phyloP scores from a whole-genome alignment of 2,888 invertebrate species.

The Acronicta leporina region DNA sequence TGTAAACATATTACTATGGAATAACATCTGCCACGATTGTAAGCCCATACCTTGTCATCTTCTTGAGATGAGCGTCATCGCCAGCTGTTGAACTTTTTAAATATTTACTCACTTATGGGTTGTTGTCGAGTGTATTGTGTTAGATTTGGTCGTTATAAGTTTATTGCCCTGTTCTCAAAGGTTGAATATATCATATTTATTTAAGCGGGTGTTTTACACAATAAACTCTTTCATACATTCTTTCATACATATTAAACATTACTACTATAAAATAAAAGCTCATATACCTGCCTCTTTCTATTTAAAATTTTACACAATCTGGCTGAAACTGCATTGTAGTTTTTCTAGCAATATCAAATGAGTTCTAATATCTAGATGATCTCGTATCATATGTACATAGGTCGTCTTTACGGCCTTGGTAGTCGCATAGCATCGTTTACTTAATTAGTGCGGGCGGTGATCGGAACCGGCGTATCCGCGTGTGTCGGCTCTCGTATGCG shows the following conservation, averaged over 20 bases:
- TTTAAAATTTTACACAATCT: too few species aligned
- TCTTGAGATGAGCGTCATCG: conserved; percentile 56
- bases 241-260: too few species aligned
- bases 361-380: conserved; percentile 29
- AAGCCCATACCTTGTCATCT: conserved; percentile 49
- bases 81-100: conserved; percentile 51
- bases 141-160: conserved; percentile 15
- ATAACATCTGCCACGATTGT: conserved; percentile 47
- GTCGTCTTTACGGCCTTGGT: conserved; percentile 66
- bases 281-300: too few species aligned
- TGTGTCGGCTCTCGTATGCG: conserved; percentile 72
- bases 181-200: conserved; percentile 3
- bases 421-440: conserved; percentile 68
- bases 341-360: conserved; percentile 1
- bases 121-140: conserved; percentile 18
- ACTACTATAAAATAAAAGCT: too few species aligned
- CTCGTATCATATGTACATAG: conserved; percentile 30
- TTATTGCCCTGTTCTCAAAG: conserved; percentile 20
- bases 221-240: neutral
- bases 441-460: conserved; percentile 85
- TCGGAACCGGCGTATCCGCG: conserved; percentile 83
- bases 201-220: neutral
- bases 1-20: conserved; percentile 21
- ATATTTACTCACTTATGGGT: conserved; percentile 30
- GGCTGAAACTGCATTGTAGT: neutral